Conservation (phyloP, 2,797 vertebrate genomes). For the Acipenser ruthenus region DNA sequence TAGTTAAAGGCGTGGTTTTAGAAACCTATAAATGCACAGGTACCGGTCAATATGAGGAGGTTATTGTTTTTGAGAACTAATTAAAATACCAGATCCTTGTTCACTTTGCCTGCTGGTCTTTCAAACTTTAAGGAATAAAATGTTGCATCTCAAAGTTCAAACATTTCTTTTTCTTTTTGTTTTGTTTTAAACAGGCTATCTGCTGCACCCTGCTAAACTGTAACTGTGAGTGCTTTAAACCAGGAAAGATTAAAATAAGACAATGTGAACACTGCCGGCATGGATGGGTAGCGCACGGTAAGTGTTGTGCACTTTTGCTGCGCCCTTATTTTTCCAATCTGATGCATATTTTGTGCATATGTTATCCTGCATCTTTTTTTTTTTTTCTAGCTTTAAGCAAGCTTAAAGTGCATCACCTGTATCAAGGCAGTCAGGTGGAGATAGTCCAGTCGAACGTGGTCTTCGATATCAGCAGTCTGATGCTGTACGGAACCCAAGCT, state of each 20-base stretch:
- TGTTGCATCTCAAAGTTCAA: not conserved
- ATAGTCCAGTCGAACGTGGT: slow-evolving; percentile 95
- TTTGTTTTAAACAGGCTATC: slow-evolving; percentile 68
- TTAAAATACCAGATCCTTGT: not conserved
- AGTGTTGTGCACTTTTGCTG: slow-evolving; percentile 24
- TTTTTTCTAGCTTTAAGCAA: slow-evolving; percentile 79
- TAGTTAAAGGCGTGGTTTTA: no score
- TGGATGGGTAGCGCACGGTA: slow-evolving; percentile 96
- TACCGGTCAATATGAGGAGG: not conserved
- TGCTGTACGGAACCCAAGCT: slow-evolving; percentile 92
- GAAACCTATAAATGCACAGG: not conserved
- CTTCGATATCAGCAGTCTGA: slow-evolving; percentile 94
- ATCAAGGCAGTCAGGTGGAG: slow-evolving; percentile 88
- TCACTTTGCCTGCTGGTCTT: not conserved
- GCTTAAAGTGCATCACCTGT: slow-evolving; percentile 79
- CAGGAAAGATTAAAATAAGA: slow-evolving; percentile 85
- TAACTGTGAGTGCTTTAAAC: slow-evolving; percentile 86
- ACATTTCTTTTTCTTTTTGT: not conserved
- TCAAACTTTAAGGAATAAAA: not conserved
- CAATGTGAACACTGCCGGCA: slow-evolving; percentile 92
- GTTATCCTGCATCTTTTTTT: slow-evolving; percentile 17
- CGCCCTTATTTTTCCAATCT: no score
- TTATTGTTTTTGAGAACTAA: not conserved
- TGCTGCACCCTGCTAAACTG: slow-evolving; percentile 88
- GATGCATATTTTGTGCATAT: no score